Base-by-base conservation (phyloP, 2,888 invertebrate genomes). In the Mesorhabditis spiculigera region DNA sequence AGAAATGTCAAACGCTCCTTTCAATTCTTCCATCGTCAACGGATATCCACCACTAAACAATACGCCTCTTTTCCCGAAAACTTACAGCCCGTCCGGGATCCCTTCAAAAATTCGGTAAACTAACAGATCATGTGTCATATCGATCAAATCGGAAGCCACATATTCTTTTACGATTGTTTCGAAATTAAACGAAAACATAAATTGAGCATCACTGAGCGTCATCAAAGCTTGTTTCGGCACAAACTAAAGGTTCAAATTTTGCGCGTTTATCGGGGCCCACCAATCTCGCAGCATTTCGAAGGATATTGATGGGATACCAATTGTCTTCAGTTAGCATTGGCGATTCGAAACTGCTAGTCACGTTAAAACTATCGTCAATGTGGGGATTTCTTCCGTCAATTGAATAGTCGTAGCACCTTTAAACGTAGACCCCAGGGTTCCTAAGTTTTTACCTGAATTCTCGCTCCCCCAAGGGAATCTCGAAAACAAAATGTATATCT, bases 111-210 rank as follows among this genome's bases (percentile, higher is more conserved):
- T 50, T 50, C 58, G 1, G n/a, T 50, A 50, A 50, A 50, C 58
- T n/a, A 50, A 3, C 58, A 50, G n/a, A 50, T 50, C 58, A 13
- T n/a, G 8, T n/a, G 10, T 50, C 58, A 50, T 13, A 50, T 50
- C 58, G 58, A 50, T 50, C 58, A 50, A n/a, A 10, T n/a, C 58
- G n/a, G 10, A 13, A 10, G 8, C 58, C 10, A 50, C 58, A n/a
- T 50, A 13, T 50, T 50, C 10, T n/a, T 10, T 13, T 10, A 50
- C 58, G 8, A n/a, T 13, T n/a, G 8, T n/a, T 10, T 50, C 58
- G 58, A 50, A 50, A n/a, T 50, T 50, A n/a, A 50, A 50, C 58
- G 58, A 50, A 50, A 50, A 50, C 58, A 50, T 50, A n/a, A 50
- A 50, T 50, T 50, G 58, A 10, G 58, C 58, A n/a, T 50, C 58